Base-by-base conservation (phyloP, 2,797 vertebrate genomes). In the Leuciscus waleckii region DNA sequence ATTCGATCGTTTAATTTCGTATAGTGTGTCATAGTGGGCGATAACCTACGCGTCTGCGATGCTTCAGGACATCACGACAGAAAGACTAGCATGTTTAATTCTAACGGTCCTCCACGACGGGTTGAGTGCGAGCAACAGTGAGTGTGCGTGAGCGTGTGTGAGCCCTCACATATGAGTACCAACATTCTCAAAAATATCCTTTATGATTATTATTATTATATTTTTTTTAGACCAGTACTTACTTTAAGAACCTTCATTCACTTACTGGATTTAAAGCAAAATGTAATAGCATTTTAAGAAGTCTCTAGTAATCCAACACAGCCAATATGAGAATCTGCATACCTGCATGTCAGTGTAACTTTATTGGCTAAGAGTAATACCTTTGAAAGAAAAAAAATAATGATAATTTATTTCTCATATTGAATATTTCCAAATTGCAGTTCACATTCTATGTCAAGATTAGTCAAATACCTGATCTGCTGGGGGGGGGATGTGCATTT, bases 401-500 rank as follows among this genome's bases (percentile, higher is more conserved):
- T 56, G 21, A n/a, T 56, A 0, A 35, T n/a, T n/a, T 37, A 23
- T 16, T 39, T 9, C 51, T 39, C 3, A 56, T 16, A 23, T 23
- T 16, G 6, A 54, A 54, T 75, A 54, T 35, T 75, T 75, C 6
- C 29, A 37, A 54, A 75, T 51, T 68, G 29, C 61, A 68, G 29
- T 5, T 63, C 29, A 49, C 3, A 2, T 16, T 80, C 23, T 37
- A 16, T 14, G n/a, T 19, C 17, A 41, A 74, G 10, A 5, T 65
- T 32, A 51, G 14, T 67, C 49, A 21, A 1, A 13, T 51, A 68
- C 43, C 19, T 23, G 58, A 35, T 75, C 14, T 19, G 11, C 16
- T 21, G 21, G 35, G 2, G 17, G 1, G 1, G 19, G 29, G 81
- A 37, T 88, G 89, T 88, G 87, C 87, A 90, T 87, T 87, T 87